These are phyloP conservation scores for Micrasema longulum DNA, from an alignment of 1,140 invertebrate genomes.

Conservation along the genomic window DNA sequence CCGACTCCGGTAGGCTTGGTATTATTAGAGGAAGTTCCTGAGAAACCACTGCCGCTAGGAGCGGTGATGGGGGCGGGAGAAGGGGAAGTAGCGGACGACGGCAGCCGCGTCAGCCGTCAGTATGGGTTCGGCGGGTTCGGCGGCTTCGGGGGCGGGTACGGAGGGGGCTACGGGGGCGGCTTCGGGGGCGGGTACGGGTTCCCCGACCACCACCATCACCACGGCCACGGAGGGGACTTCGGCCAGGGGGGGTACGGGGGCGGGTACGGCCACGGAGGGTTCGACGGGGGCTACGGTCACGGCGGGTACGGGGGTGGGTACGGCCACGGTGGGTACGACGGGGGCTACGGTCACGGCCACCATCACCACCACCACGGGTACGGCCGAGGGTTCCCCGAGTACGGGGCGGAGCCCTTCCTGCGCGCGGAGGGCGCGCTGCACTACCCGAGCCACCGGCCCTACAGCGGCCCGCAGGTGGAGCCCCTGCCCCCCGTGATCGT, in stretches of 20 bases:
- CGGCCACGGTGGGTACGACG: constrained; percentile 15
- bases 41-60: too few relatives aligned
- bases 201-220: background rate
- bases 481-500: background rate
- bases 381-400: constrained; percentile 26
- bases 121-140: constrained; percentile 27
- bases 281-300: constrained; percentile 3
- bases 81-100: too few relatives aligned
- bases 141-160: constrained; percentile 30
- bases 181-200: constrained; percentile 20
- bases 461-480: background rate
- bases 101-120: background rate
- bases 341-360: constrained; percentile 21
- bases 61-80: too few relatives aligned
- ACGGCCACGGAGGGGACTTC: constrained; percentile 21
- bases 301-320: constrained; percentile 19
- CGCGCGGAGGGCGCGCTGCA: background rate
- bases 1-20: too few relatives aligned
- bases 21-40: too few relatives aligned
- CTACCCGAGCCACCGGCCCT: background rate
- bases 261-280: constrained; percentile 18
- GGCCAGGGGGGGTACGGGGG: constrained; percentile 26
- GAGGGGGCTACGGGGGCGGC: constrained; percentile 31
- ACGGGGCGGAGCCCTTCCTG: background rate
- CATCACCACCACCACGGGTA: constrained; percentile 8